Evolutionary conservation across 2,888 invertebrate species (phyloP).

Genomic region (Apamea crenata): DNA sequence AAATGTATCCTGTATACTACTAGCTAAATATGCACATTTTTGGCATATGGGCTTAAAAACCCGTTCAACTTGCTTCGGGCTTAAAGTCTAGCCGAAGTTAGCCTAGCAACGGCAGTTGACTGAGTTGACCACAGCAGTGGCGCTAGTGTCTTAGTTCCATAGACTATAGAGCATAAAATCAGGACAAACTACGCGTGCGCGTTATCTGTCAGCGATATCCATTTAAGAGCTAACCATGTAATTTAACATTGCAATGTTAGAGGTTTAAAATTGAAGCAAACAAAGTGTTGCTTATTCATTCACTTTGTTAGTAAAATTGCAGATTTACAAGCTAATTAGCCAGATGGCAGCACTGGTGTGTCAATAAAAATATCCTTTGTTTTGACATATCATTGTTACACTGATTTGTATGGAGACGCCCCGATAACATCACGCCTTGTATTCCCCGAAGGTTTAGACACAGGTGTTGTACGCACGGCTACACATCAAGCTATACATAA

Average conservation of each 20-base stretch:
- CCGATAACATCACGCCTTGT: not conserved
- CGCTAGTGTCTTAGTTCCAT: slow-evolving; percentile 4
- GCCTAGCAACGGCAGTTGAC: not conserved
- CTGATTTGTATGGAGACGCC: not conserved
- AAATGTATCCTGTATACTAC: not conserved
- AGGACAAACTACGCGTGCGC: slow-evolving; percentile 3
- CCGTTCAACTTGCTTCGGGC: not conserved
- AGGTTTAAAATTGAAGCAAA: slow-evolving; percentile 29
- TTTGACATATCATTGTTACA: not conserved
- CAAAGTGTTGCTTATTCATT: not conserved
- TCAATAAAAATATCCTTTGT: not conserved
- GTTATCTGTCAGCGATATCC: slow-evolving; percentile 15
- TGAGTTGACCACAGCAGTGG: not conserved
- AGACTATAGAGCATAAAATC: slow-evolving; percentile 21
- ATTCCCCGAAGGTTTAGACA: not conserved
- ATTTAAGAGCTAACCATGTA: not conserved
- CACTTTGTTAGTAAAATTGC: not conserved
- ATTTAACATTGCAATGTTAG: not conserved
- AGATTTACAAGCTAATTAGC: not conserved
- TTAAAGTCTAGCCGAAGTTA: not conserved
- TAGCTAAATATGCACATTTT: not conserved
- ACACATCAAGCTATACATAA: too few relatives aligned
- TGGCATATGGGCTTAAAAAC: not conserved
- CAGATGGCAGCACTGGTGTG: not conserved
- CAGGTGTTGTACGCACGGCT: not conserved